Conservation (phyloP, 2,113 vertebrate genomes). For the Crotalus viridis region DNA sequence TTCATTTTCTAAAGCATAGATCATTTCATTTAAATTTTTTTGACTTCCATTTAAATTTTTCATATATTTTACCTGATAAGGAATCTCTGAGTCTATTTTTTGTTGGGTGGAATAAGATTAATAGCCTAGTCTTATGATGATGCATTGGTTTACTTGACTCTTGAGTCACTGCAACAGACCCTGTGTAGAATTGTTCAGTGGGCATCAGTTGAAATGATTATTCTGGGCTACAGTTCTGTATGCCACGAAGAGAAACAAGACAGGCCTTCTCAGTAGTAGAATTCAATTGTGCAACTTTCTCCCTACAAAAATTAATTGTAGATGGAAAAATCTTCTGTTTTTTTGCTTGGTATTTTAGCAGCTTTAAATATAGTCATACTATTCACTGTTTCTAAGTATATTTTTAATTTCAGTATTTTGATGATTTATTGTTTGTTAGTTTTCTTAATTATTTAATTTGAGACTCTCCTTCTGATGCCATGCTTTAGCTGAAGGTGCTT, state of each 20-base stretch:
- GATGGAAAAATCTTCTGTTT: background rate
- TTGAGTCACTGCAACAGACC: background rate
- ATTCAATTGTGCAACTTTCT: background rate
- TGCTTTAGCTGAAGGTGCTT: background rate
- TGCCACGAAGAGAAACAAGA: background rate
- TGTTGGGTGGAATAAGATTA: background rate
- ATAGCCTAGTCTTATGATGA: background rate
- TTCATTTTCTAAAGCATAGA: background rate
- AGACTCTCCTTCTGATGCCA: too few species aligned
- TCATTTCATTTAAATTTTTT: background rate
- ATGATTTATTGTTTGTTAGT: too few species aligned
- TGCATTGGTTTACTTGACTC: background rate
- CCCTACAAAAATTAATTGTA: background rate
- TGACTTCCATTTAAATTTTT: background rate
- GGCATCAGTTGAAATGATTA: background rate
- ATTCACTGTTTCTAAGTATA: background rate
- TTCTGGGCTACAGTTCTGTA: background rate
- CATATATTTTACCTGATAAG: background rate
- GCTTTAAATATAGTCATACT: background rate
- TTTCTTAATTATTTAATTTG: too few species aligned
- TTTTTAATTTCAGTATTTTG: background rate
- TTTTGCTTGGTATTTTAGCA: background rate
- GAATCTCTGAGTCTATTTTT: background rate
- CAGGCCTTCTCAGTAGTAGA: background rate
- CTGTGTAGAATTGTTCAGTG: background rate